phyloP scores from a whole-genome alignment of 2,888 invertebrate species.

The Andrena dorsata region DNA sequence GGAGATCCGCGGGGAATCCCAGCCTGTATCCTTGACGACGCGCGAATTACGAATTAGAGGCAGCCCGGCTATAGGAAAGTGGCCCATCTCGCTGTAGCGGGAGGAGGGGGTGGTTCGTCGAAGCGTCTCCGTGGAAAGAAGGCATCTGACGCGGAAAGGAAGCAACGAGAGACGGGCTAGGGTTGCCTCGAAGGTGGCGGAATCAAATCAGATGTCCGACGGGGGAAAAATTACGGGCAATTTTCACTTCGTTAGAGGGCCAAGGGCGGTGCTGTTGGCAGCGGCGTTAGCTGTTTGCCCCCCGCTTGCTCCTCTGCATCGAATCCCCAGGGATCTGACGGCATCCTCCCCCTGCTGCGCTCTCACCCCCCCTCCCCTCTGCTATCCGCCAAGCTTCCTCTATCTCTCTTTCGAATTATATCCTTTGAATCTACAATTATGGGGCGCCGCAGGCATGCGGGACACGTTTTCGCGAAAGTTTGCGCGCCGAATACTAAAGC shows the following conservation, averaged over 20 bases:
- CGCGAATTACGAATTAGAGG: slow-evolving; percentile 69
- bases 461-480: slow-evolving; percentile 83
- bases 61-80: slow-evolving; percentile 35
- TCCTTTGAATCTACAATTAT: slow-evolving; percentile 85
- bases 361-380: slow-evolving; percentile 20
- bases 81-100: slow-evolving; percentile 7
- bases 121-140: slow-evolving; percentile 13
- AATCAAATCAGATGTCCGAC: slow-evolving; percentile 60
- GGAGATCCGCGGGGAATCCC: slow-evolving; percentile 11
- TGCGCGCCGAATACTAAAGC: slow-evolving; percentile 84
- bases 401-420: slow-evolving; percentile 80
- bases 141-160: slow-evolving; percentile 47
- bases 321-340: slow-evolving; percentile 69
- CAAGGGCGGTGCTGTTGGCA: slow-evolving; percentile 43
- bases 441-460: slow-evolving; percentile 80
- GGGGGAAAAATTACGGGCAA: slow-evolving; percentile 78
- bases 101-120: slow-evolving; percentile 2
- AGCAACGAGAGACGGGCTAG: background rate
- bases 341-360: slow-evolving; percentile 24
- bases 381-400: slow-evolving; percentile 10
- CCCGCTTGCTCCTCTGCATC: slow-evolving; percentile 26
- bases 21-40: slow-evolving; percentile 66
- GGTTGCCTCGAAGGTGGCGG: slow-evolving; percentile 14
- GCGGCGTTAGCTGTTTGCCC: slow-evolving; percentile 52
- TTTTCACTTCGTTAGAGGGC: slow-evolving; percentile 82